Evolutionary conservation across 2,888 invertebrate genomes (phyloP), one percentile per base, ranked within the genome.

Genomic region (Xestia ashworthii): DNA sequence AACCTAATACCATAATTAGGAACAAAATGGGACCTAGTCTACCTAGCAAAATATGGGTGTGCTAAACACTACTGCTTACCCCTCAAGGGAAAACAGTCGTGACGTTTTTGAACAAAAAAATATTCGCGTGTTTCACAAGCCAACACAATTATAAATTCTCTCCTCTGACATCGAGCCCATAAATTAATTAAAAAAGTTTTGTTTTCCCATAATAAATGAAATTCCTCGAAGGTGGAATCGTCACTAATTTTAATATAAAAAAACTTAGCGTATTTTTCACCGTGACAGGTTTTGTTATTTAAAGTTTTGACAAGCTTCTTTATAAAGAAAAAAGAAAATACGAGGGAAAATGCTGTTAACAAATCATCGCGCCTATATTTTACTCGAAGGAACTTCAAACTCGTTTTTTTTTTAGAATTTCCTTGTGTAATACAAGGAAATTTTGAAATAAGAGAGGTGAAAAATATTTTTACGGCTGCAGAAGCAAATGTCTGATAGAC

Each of bases 131-230:
- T n/a, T 11, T 58, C 32, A 11, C 22, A 38, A 2, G 22, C 25
- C 46, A 9, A 19, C n/a, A 65, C 58, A 70, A 70, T 77, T 69
- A 83, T 58, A 79, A 80, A 53, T 70, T 66, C 38, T 14, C 58
- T n/a, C 32, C 62, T n/a, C 46, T 70, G 69, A 60, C 66, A 53
- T 41, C 14, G 22, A 25, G 38, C 9, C 38, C 44, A 50, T 64
- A 71, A 64, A 71, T 84, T 84, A 80, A 81, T 81, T 81, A 58
- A 71, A 84, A 76, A 81, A 80, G 5, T 69, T 80, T 38, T 16
- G 9, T 50, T 50, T 44, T 14, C 4, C 64, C 50, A 16, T 48
- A n/a, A 22, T n/a, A 48, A n/a, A 78, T 14, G 11, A 41, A 80
- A 68, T 70, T 70, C 48, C 69, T 62, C 55, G 19, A 38, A 73